Base-by-base conservation (phyloP, 2,113 vertebrate genomes). In the Macquaria ambigua region DNA sequence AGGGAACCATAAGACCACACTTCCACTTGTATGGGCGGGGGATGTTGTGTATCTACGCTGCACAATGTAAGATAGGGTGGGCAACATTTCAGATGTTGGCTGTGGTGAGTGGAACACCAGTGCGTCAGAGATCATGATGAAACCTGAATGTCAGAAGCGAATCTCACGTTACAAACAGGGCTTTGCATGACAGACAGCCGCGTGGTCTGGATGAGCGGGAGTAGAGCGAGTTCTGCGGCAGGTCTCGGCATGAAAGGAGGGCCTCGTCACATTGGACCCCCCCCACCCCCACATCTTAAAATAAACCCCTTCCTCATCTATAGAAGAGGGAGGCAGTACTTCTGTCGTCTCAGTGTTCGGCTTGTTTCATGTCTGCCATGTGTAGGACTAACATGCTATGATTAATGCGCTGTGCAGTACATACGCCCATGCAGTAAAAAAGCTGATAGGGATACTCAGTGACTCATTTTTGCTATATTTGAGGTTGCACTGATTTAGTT, bases 261-360 rank as follows among this genome's bases (percentile, higher is more conserved):
- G 67, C 86, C 91, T 90, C 68, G 84, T 93, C 78, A 87, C 93
- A 90, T 82, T 84, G 84, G 74, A 23, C 59, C 77, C 80, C 41
- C 71, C 23, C 16, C 39, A 9, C 8, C 28, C 20, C 69, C 43
- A 28, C 23, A 69, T 76, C 93, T 90, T 81, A 94, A 95, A 95
- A 96, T 95, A 96, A 93, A 93, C 83, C 55, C 21, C 70, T 89
- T 89, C 85, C 86, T 92, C 79, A 66, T 90, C 48, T 61, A 72
- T 56, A 82, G 68, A 56, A 72, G 61, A 74, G 52, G 8, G 75
- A 85, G 68, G 48, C 75, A 52, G 34, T 61, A 79, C 63, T 79
- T 74, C 20, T 83, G 69, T 87, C 62, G 71, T 77, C 68, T 86
- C 43, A 41, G 34, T 66, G 63, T 62, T 23, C 52, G 74, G 46